phyloP scores from a whole-genome alignment of 2,113 vertebrate genomes.

The Chamaetylas fuelleborni region DNA sequence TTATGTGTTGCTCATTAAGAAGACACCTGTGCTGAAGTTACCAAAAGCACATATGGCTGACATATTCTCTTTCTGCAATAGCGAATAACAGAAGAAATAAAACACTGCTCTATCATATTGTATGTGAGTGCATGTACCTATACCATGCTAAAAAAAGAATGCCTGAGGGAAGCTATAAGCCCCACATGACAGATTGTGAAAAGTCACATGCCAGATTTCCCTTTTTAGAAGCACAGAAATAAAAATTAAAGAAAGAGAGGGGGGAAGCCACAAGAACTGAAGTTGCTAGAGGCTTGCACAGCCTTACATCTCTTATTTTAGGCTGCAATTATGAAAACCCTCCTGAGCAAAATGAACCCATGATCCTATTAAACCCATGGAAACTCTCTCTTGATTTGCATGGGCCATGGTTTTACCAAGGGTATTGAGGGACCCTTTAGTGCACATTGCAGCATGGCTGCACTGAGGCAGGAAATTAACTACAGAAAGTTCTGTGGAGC shows the following conservation, averaged over 20 bases:
- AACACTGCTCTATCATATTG: neutral
- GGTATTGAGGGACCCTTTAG: neutral
- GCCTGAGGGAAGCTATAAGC: neutral
- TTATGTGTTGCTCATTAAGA: neutral
- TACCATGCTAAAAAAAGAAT: neutral
- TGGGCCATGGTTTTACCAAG: neutral
- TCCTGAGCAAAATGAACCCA: neutral
- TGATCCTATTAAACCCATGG: neutral
- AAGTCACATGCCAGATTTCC: neutral
- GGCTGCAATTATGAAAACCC: neutral
- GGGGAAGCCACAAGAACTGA: neutral
- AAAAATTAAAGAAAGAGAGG: neutral
- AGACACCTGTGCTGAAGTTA: neutral
- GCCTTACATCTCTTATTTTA: neutral
- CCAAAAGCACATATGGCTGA: neutral
- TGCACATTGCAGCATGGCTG: neutral
- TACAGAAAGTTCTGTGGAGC: neutral
- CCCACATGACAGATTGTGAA: neutral
- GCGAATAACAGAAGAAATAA: neutral
- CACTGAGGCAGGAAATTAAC: neutral
- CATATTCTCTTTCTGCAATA: neutral
- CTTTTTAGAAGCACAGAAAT: neutral
- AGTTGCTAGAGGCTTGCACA: neutral
- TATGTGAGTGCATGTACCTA: neutral
- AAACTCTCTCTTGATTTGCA: neutral